Evolutionary conservation across 2,797 vertebrate genomes (phyloP).

Genomic region (Liparis tanakae): DNA sequence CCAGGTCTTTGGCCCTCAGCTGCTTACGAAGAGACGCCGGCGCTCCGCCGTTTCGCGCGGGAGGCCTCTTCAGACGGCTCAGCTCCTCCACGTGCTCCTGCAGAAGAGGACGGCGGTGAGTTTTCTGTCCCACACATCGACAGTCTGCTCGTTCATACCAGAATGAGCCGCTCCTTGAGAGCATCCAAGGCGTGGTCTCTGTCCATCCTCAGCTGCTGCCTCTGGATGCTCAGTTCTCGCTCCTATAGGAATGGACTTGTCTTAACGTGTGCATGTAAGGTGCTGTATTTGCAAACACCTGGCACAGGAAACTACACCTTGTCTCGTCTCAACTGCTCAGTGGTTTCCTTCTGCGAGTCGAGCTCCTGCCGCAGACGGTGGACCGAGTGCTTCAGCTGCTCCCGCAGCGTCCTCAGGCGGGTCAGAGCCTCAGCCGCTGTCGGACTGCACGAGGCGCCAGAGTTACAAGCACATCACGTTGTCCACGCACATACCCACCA

Average conservation of each 20-base stretch:
- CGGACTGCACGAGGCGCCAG: slow-evolving; percentile 32
- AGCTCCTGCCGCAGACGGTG: slow-evolving; percentile 70
- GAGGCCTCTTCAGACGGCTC: slow-evolving; percentile 71
- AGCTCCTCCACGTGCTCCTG: slow-evolving; percentile 86
- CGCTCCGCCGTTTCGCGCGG: slow-evolving; percentile 45
- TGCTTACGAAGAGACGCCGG: slow-evolving; percentile 71
- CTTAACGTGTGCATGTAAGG: neutral
- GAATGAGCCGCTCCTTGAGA: slow-evolving; percentile 73
- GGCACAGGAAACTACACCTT: slow-evolving; percentile 66
- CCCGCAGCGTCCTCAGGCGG: slow-evolving; percentile 67
- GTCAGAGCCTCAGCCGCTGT: slow-evolving; percentile 64
- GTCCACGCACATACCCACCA: neutral
- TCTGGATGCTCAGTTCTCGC: slow-evolving; percentile 71
- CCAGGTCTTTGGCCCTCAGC: slow-evolving; percentile 78
- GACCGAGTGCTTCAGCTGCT: slow-evolving; percentile 70
- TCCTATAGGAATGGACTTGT: slow-evolving; percentile 66
- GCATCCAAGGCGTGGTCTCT: slow-evolving; percentile 68
- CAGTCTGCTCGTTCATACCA: slow-evolving; percentile 59
- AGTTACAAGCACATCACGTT: neutral
- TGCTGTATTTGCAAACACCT: neutral
- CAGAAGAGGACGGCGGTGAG: neutral
- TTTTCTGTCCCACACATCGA: neutral
- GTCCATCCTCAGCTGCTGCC: slow-evolving; percentile 72
- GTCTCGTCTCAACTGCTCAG: slow-evolving; percentile 64
- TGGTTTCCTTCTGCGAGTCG: slow-evolving; percentile 62